Conservation (phyloP, 2,888 invertebrate genomes). For the Drosophila paracracens region DNA sequence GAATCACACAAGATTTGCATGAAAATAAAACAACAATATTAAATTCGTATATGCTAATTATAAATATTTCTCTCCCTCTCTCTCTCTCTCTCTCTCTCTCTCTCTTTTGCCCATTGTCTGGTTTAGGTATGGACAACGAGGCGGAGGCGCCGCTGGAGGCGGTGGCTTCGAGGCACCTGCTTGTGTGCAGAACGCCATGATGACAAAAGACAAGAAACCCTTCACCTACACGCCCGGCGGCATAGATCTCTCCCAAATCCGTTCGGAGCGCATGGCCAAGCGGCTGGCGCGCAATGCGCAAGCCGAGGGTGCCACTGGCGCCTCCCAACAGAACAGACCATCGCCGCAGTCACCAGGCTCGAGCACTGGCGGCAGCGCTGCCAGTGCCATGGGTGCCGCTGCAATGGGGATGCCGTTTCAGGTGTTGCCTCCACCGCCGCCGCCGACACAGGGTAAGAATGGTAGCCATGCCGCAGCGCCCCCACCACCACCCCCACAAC, state of each 20-base stretch:
- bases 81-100: background rate
- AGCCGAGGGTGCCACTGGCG: slow-evolving; percentile 88
- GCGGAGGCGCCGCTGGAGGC: slow-evolving; percentile 68
- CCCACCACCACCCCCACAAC: slow-evolving; percentile 83
- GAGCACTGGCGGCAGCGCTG: slow-evolving; percentile 79
- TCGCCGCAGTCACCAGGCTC: slow-evolving; percentile 79
- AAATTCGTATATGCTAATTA: slow-evolving; percentile 37
- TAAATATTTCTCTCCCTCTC: background rate
- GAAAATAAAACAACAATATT: slow-evolving; percentile 36
- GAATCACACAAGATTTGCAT: slow-evolving; percentile 53
- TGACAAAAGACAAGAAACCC: slow-evolving; percentile 98
- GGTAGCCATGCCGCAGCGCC: slow-evolving; percentile 85
- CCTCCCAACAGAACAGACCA: slow-evolving; percentile 86
- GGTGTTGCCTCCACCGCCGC: slow-evolving; percentile 85
- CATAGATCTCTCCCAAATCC: slow-evolving; percentile 94
- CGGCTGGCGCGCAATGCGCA: slow-evolving; percentile 90
- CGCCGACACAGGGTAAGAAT: slow-evolving; percentile 82
- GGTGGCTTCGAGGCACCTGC: slow-evolving; percentile 90
- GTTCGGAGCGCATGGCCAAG: slow-evolving; percentile 95
- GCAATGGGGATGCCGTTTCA: slow-evolving; percentile 77
- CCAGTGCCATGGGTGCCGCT: slow-evolving; percentile 83
- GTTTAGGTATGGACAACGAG: slow-evolving; percentile 84
- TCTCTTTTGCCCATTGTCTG: background rate
- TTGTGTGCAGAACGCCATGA: slow-evolving; percentile 96
- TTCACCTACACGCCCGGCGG: slow-evolving; percentile 98